Percentiles rank a stretch among this genome's conserved stretches.
Conservation (phyloP, 2,113 vertebrate genomes). For the Hippocampus barbouri region DNA sequence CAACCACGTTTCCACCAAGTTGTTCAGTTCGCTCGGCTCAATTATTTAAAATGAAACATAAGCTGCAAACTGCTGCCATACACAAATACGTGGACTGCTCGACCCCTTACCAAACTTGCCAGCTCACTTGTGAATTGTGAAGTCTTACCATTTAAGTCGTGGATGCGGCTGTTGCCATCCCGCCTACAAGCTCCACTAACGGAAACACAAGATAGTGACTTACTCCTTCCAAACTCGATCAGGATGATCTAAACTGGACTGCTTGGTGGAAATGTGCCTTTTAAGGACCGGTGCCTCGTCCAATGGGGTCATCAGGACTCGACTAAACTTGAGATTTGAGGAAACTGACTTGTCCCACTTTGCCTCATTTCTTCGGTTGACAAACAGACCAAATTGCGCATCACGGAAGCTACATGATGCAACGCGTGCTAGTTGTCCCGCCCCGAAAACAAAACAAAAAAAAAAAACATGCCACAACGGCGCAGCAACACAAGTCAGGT, state of each 20-base stretch:
- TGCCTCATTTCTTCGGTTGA: conserved; percentile 26
- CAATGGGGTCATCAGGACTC: not conserved
- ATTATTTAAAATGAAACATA: no score
- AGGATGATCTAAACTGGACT: not conserved
- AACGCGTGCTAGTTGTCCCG: not conserved
- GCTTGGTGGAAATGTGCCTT: not conserved
- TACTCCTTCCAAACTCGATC: not conserved
- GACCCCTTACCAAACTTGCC: no score
- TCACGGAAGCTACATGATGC: conserved; percentile 23
- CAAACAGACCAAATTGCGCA: conserved; percentile 1
- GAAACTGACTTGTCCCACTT: not conserved
- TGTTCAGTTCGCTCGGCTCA: not conserved
- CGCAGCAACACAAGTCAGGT: conserved; percentile 8
- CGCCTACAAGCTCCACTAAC: no score
- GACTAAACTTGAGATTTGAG: not conserved
- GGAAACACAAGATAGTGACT: not conserved
- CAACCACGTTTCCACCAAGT: not conserved
- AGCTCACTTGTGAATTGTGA: no score
- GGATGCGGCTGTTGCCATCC: not conserved
- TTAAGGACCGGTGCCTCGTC: not conserved
- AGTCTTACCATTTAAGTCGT: not conserved
- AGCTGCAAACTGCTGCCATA: no score
- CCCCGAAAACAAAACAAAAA: conserved; percentile 1
- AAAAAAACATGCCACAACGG: conserved; percentile 43
- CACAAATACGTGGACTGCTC: not conserved